A percentile compares a stretch with the other conserved stretches of the same genome.
These are phyloP conservation scores for Lipophrys pholis DNA, from an alignment of 2,113 vertebrate species.

Conservation along the genomic window DNA sequence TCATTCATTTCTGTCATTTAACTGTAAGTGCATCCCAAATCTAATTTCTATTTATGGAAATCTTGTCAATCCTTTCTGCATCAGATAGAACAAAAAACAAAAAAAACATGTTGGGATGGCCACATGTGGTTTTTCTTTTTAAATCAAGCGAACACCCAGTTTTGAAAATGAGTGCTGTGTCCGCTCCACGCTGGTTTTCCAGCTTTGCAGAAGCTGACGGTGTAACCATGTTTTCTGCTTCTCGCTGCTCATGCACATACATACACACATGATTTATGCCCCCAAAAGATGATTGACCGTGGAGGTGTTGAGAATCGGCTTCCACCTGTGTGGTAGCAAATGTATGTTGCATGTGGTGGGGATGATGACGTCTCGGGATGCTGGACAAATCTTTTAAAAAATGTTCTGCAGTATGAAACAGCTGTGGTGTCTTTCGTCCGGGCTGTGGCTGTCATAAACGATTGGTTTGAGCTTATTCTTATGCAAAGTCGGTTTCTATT, in stretches of 20 bases:
- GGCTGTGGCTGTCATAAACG: constrained; percentile 36
- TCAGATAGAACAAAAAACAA: not conserved
- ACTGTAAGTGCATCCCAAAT: constrained; percentile 12
- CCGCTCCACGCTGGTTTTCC: constrained; percentile 16
- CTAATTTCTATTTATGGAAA: not conserved
- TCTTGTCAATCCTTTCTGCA: not conserved
- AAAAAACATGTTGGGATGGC: not conserved
- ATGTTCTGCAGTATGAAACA: too few relatives aligned
- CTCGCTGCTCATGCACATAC: constrained; percentile 1
- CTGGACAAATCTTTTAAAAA: not conserved
- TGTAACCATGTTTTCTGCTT: constrained; percentile 6
- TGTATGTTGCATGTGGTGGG: constrained; percentile 62
- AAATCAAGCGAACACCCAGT: not conserved
- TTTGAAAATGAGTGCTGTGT: constrained; percentile 11
- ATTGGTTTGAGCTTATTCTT: constrained; percentile 49
- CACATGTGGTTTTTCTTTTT: constrained; percentile 1
- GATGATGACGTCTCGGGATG: constrained; percentile 17
- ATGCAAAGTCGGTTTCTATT: not conserved
- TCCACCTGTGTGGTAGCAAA: constrained; percentile 5
- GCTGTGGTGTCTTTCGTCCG: too few relatives aligned
- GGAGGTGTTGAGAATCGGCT: constrained; percentile 15
- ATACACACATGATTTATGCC: constrained; percentile 9
- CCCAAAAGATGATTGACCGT: constrained; percentile 19
- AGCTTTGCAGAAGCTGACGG: constrained; percentile 23
- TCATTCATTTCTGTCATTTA: constrained; percentile 29